These are phyloP conservation scores for Lomographa bimaculata DNA, from an alignment of 2,888 invertebrate genomes.

Conservation along the genomic window DNA sequence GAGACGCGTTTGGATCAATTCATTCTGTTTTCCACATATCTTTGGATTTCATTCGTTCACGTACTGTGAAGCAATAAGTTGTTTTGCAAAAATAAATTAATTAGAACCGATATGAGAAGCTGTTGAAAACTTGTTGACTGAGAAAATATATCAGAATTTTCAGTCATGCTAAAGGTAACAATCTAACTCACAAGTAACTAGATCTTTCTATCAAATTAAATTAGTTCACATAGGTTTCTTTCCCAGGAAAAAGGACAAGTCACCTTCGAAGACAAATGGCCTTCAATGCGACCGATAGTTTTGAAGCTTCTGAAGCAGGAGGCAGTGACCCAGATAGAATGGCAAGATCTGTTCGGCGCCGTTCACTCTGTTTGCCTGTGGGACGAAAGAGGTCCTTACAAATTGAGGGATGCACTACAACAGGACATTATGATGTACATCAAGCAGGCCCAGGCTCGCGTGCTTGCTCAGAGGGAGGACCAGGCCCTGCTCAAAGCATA, in stretches of 20 bases:
- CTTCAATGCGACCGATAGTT: conserved; percentile 96
- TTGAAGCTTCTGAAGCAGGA: conserved; percentile 97
- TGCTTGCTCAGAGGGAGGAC: conserved; percentile 96
- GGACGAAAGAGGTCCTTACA: conserved; percentile 97
- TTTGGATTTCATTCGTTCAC: neutral
- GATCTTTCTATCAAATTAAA: conserved; percentile 2
- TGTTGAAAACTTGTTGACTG: conserved; percentile 13
- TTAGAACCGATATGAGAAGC: conserved; percentile 21
- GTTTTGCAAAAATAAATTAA: conserved; percentile 17
- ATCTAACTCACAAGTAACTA: neutral
- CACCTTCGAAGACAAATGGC: conserved; percentile 98
- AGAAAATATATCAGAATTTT: conserved; percentile 21
- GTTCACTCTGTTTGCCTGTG: conserved; percentile 98
- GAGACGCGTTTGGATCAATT: conserved; percentile 3
- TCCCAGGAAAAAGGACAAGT: conserved; percentile 91
- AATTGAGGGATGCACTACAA: conserved; percentile 93
- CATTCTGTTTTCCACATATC: conserved; percentile 1
- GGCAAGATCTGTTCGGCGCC: conserved; percentile 98
- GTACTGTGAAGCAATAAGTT: conserved; percentile 6
- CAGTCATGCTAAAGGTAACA: conserved; percentile 37
- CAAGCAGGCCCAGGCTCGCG: conserved; percentile 94
- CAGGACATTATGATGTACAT: conserved; percentile 97
- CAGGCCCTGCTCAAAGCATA: conserved; percentile 98
- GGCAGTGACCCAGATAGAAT: conserved; percentile 95
- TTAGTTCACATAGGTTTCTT: conserved; percentile 27